Evolutionary conservation across 2,797 vertebrate genomes (phyloP), one percentile per base, ranked within the genome.

Genomic region (Podarcis lilfordi): DNA sequence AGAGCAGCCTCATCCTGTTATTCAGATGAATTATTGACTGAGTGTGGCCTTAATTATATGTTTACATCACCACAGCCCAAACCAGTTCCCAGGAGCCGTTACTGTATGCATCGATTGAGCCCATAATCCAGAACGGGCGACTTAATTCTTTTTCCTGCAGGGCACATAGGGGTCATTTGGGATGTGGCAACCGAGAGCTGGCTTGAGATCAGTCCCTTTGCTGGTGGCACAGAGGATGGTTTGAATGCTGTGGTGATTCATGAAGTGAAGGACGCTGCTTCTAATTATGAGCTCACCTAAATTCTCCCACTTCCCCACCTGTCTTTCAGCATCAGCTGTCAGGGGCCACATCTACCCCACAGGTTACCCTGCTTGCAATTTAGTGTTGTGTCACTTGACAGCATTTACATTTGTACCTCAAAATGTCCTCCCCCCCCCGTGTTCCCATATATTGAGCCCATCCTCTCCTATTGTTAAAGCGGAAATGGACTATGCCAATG

Each of bases 1-100:
- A n/a, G 37, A 76, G 76, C 27, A 23, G 69, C 45, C 23, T 68
- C 50, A 85, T 78, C 40, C 61, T 43, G 50, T 43, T 40, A 50
- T 78, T 76, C 55, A 78, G 74, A 78, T 68, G 37, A 78, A 86
- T 86, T 68, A 86, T 86, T 78, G 61, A 78, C 64, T 68, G 29
- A 78, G n/a, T 11, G 10, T 61, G 55, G 32, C n/a, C 75, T 35
- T 86, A 66, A 78, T 86, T 68, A 86, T 86, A 64, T 74, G 29
- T 84, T 74, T 74, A 74, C 61, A 37, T 21, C 10, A 68, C 40
- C 4, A 29, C 84, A 78, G 3, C 13, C 84, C 59, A 86, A 68
- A 78, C 29, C 40, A 35, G 84, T 78, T 86, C 61, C 71, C 27
- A 27, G 29, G 17, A 59, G 50, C 69, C 37, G n/a, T 37, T 50